Evolutionary conservation across 2,888 invertebrate genomes (phyloP), one percentile per base, ranked within the genome.

Genomic region (Acleris cristana): DNA sequence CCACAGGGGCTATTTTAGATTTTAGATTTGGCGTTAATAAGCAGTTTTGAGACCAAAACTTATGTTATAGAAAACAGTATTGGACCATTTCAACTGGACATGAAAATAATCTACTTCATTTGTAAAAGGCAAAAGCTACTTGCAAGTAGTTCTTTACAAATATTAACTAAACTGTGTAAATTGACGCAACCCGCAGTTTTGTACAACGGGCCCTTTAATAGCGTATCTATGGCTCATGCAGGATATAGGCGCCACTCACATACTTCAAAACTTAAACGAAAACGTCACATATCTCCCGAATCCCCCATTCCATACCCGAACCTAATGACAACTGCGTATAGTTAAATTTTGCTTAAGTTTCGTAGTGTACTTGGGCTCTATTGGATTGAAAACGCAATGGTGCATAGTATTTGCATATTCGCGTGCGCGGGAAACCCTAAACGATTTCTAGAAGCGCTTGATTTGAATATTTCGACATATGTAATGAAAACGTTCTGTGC

Each of bases 131-230:
- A 12, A 14, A 34, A 34, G 34, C 40, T 14, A 40, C 40, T n/a
- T 2, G n/a, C 8, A n/a, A 48, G 18, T n/a, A n/a, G 48, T 48
- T 48, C 40, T 14, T 14, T 18, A 48, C 18, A n/a, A 48, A n/a
- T 48, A 48, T 48, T 48, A 48, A 8, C 18, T 18, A 18, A 8
- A 48, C 18, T 48, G 30, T n/a, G 54, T 53, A 58, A 57, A 64
- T 51, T 26, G 44, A 64, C 44, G 55, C 60, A 57, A 16, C 66
- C 66, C 66, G 66, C 66, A 66, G 55, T n/a, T 45, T 56, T 66
- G 62, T 53, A 56, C 55, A 65, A 49, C n/a, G 48, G n/a, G 26
- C 51, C 56, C 49, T 58, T 23, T 34, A 45, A 44, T 18, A 57
- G 45, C 57, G 21, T 57, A 45, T 45, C 23, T 48, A 49, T 12